Conservation (phyloP, 2,797 vertebrate genomes). For the Myotis daubentonii region DNA sequence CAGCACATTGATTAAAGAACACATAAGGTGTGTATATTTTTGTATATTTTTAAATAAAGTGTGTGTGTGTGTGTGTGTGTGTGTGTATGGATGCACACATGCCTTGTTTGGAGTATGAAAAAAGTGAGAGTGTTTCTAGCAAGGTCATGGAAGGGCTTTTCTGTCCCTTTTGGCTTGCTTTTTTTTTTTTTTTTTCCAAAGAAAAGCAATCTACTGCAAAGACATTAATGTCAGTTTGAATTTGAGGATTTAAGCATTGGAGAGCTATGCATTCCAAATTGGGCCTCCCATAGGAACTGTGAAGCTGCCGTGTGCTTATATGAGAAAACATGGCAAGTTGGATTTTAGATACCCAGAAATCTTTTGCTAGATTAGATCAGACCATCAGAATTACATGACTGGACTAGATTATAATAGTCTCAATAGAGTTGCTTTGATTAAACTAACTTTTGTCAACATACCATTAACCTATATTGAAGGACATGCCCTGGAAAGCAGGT, state of each 20-base stretch:
- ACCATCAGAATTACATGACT: neutral
- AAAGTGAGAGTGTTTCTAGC: neutral
- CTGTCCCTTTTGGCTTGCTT: neutral
- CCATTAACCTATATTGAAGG: neutral
- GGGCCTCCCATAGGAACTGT: neutral
- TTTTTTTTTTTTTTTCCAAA: slow-evolving; percentile 22
- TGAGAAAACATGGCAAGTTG: neutral
- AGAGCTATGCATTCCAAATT: slow-evolving; percentile 14
- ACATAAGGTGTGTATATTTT: neutral
- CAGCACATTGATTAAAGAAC: neutral
- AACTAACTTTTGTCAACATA: slow-evolving; percentile 12
- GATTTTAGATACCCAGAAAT: neutral
- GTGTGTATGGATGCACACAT: no score
- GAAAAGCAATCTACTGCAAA: slow-evolving; percentile 22
- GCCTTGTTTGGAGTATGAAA: slow-evolving; percentile 7
- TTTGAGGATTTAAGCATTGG: slow-evolving; percentile 40
- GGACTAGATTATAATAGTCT: neutral
- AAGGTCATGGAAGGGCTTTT: neutral
- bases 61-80: neutral
- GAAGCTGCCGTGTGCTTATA: neutral
- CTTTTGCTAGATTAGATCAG: neutral
- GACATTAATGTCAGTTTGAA: slow-evolving; percentile 42
- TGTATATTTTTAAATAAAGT: neutral
- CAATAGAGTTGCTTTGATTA: slow-evolving; percentile 8
- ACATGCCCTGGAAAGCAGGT: neutral